phyloP scores from a whole-genome alignment of 2,888 invertebrate species.

The Eudasyphora cyanicolor region DNA sequence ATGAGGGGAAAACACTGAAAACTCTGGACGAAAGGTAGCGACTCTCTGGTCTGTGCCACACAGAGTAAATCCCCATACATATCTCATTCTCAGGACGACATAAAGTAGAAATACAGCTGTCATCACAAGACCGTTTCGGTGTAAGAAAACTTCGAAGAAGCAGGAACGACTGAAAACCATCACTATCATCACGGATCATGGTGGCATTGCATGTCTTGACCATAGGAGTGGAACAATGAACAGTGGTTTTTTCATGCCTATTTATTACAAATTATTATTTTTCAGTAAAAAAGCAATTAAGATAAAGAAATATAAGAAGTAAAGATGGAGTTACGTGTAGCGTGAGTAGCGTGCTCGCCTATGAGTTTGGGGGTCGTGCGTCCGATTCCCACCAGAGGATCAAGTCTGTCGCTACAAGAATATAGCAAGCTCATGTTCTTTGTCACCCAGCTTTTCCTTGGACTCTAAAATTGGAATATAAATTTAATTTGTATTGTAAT shows the following conservation, averaged over 20 bases:
- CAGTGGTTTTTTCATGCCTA: neutral
- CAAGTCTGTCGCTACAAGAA: too few species aligned
- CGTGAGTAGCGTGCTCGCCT: too few species aligned
- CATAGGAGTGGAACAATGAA: neutral
- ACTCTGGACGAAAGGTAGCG: neutral
- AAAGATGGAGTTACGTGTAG: too few species aligned
- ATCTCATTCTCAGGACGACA: constrained; percentile 26
- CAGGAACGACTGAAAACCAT: neutral
- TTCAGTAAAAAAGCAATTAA: too few species aligned
- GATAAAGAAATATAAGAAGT: too few species aligned
- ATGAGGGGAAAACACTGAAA: constrained; percentile 11
- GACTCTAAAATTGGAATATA: too few species aligned
- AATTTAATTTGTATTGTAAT: too few species aligned
- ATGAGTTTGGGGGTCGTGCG: too few species aligned
- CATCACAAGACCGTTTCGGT: constrained; percentile 63
- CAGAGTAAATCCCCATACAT: constrained; percentile 10
- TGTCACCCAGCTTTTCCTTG: too few species aligned
- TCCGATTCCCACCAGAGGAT: too few species aligned
- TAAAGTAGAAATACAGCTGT: constrained; percentile 50
- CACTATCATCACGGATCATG: neutral
- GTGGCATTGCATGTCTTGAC: neutral
- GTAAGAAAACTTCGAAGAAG: neutral
- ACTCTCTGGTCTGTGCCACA: neutral
- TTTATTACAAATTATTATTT: too few species aligned
- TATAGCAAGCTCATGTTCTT: too few species aligned